These are phyloP conservation scores for Wasmannia auropunctata DNA, from an alignment of 1,140 invertebrate genomes.

Conservation along the genomic window DNA sequence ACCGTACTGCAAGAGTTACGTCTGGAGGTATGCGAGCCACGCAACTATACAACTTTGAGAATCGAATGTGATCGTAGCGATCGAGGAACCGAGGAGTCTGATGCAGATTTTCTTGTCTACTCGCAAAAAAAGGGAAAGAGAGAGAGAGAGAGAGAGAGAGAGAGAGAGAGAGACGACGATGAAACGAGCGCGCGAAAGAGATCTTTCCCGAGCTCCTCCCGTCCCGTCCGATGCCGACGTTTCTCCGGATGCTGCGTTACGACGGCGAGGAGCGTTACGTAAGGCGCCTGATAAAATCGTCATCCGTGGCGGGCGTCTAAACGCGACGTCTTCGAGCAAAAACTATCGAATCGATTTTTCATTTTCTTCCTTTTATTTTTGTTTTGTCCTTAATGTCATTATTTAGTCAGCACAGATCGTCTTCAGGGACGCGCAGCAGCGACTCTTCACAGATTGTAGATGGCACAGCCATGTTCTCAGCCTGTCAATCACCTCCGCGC, in stretches of 20 bases:
- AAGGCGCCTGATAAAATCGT: background rate
- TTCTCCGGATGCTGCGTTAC: constrained; percentile 32
- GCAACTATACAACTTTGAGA: constrained; percentile 46
- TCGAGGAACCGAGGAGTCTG: constrained; percentile 8
- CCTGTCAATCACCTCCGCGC: constrained; percentile 85
- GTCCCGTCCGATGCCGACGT: constrained; percentile 35
- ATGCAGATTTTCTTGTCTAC: constrained; percentile 12
- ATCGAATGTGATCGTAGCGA: constrained; percentile 32
- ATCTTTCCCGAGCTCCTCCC: constrained; percentile 31
- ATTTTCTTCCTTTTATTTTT: background rate
- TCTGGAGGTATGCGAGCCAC: constrained; percentile 34
- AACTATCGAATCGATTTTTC: constrained; percentile 2
- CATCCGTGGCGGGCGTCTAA: constrained; percentile 20
- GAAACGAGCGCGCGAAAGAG: background rate
- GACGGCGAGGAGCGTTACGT: background rate
- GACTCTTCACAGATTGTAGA: constrained; percentile 84
- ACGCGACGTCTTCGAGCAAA: constrained; percentile 19
- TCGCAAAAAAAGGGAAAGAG: background rate
- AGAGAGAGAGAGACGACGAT: background rate
- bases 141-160: background rate
- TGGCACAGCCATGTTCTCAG: constrained; percentile 85
- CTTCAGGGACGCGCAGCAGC: constrained; percentile 84
- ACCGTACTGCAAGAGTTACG: constrained; percentile 48
- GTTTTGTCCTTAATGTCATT: constrained; percentile 40
- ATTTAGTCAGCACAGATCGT: constrained; percentile 78